Percentiles rank a stretch among this genome's conserved stretches.
Conservation (phyloP, 2,113 vertebrate species). For the Narcine bancroftii region DNA sequence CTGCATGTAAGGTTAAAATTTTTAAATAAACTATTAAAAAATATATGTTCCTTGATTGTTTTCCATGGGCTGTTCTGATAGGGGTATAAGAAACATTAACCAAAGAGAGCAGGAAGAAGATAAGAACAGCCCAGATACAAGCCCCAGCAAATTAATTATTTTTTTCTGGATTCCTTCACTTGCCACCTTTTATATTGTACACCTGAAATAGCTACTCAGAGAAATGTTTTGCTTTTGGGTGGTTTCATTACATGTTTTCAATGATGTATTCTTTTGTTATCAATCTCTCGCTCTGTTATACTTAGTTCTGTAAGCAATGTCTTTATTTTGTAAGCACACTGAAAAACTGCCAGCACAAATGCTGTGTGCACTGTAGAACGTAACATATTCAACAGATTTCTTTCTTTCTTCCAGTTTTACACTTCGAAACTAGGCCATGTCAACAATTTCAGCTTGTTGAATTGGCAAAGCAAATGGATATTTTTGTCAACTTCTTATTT, state of each 20-base stretch:
- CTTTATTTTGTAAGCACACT: conserved; percentile 28
- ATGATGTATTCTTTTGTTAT: background rate
- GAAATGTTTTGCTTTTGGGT: background rate
- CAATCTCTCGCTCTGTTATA: background rate
- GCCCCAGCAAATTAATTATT: background rate
- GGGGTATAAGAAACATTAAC: background rate
- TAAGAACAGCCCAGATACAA: background rate
- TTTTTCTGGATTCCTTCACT: background rate
- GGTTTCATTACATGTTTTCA: background rate
- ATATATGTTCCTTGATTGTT: background rate
- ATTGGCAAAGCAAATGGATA: conserved; percentile 35
- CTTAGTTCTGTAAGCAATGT: conserved; percentile 18
- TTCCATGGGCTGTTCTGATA: background rate
- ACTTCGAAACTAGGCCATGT: conserved; percentile 30
- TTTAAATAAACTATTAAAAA: no score
- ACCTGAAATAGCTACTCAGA: background rate
- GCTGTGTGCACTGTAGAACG: background rate
- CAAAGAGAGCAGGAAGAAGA: no score
- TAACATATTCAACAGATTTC: conserved; percentile 20
- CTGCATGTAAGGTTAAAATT: no score
- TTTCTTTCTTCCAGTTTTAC: conserved; percentile 14
- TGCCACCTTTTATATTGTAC: background rate
- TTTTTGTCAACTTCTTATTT: conserved; percentile 36
- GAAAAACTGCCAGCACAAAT: background rate
- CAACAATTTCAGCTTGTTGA: conserved; percentile 27